Evolutionary conservation across 2,113 vertebrate species (phyloP), one percentile per base, ranked within the genome.

Genomic region (Zapornia atra): DNA sequence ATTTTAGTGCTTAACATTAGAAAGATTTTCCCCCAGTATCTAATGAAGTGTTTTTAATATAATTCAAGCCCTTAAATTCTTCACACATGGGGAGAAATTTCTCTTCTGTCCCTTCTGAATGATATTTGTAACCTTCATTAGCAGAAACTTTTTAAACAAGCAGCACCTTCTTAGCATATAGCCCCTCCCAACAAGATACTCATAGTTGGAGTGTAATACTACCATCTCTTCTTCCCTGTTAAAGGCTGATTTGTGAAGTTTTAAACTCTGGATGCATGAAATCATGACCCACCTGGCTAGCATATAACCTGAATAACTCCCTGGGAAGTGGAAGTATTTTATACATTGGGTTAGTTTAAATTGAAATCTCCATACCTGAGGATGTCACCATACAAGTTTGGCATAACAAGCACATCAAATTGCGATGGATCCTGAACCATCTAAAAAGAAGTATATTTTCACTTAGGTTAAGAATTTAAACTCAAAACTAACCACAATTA

Each of bases 391-490:
- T 99, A 99, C 91, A 99, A 97, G 88, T 99, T 99, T 26, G 99
- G 99, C 99, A 99, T 99, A 44, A 99, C 99, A 7, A 99, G 98
- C 21, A 99, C 99, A 96, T 99, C 99, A 97, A 99, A 99, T 69
- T 99, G 98, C 90, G 98, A 98, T 3, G 99, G 99, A 95, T 99
- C 99, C 96, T 99, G 99, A 75, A 99, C 99, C 99, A 99, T 99
- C 99, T 99, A 93, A 28, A 65, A 97, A 40, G 38, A 93, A 94
- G 59, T 28, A 89, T 6, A 79, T 42, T 84, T 84, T 68, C 59
- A 97, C 86, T 91, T 73, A 79, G 19, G 10, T 42, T 63, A 46
- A 53, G 57, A 84, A 80, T 36, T 42, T 18, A 31, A 59, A 66
- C 17, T 20, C 26, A 53, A 78, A 69, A 66, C 71, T 4, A 60